phyloP scores from a whole-genome alignment of 2,797 vertebrate genomes.

The Girardinus metallicus region DNA sequence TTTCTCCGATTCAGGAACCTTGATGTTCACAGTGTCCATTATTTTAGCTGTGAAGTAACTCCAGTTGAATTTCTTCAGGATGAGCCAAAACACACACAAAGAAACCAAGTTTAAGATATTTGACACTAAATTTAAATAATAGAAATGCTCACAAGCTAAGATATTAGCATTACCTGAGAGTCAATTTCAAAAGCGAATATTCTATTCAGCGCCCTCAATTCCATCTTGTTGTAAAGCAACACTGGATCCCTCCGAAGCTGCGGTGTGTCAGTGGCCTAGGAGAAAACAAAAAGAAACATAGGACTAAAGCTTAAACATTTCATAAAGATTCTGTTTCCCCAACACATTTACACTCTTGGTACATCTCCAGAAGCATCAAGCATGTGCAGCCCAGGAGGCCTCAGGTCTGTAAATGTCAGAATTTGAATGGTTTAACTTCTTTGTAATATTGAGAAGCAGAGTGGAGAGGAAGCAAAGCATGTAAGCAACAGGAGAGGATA shows the following conservation, averaged over 20 bases:
- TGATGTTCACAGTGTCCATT: slow-evolving; percentile 88
- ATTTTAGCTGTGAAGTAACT: slow-evolving; percentile 88
- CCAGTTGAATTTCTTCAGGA: slow-evolving; percentile 89
- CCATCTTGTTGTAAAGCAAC: slow-evolving; percentile 93
- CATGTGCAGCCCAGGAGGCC: slow-evolving; percentile 43
- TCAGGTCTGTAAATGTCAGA: slow-evolving; percentile 69
- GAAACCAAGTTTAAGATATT: background rate
- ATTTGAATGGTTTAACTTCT: slow-evolving; percentile 27
- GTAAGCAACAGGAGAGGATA: slow-evolving; percentile 42
- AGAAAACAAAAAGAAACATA: slow-evolving; percentile 16
- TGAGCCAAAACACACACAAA: slow-evolving; percentile 4
- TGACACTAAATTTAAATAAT: background rate
- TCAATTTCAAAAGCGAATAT: slow-evolving; percentile 88
- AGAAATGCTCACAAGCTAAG: slow-evolving; percentile 1
- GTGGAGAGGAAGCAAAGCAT: slow-evolving; percentile 49
- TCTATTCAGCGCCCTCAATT: slow-evolving; percentile 82
- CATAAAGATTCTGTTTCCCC: slow-evolving; percentile 41
- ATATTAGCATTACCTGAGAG: slow-evolving; percentile 77
- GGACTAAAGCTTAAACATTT: slow-evolving; percentile 25
- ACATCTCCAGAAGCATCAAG: slow-evolving; percentile 60
- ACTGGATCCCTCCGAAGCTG: slow-evolving; percentile 92
- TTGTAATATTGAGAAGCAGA: slow-evolving; percentile 60
- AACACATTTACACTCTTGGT: slow-evolving; percentile 31
- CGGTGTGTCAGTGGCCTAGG: slow-evolving; percentile 88
- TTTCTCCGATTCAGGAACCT: slow-evolving; percentile 83